These are phyloP conservation scores for Mesochorus sp. DNA, from an alignment of 2,888 invertebrate species.

Conservation along the genomic window DNA sequence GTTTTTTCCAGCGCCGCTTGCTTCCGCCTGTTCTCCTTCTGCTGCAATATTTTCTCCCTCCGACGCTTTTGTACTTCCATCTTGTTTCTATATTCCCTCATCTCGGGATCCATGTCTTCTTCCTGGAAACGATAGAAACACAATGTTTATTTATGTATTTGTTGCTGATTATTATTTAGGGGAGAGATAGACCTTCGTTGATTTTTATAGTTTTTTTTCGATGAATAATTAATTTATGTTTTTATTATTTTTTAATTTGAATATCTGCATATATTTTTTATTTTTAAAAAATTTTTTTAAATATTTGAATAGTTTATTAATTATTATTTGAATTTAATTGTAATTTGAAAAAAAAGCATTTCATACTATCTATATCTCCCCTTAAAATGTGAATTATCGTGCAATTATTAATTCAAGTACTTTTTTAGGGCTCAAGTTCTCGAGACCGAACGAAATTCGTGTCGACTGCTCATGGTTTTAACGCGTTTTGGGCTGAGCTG, in stretches of 20 bases:
- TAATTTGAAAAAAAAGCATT: too few species aligned
- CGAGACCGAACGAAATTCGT: slow-evolving; percentile 74
- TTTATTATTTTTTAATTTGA: too few species aligned
- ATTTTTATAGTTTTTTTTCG: too few species aligned
- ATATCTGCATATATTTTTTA: too few species aligned
- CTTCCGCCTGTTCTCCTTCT: slow-evolving; percentile 82
- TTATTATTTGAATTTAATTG: too few species aligned
- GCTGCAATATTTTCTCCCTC: slow-evolving; percentile 81
- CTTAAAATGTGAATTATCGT: neutral
- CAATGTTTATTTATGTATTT: neutral
- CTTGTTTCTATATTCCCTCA: slow-evolving; percentile 81
- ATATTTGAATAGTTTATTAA: too few species aligned
- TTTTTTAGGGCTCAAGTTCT: slow-evolving; percentile 66
- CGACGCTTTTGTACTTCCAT: slow-evolving; percentile 82
- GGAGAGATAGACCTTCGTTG: neutral
- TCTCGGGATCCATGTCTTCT: slow-evolving; percentile 80
- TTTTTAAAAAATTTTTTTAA: too few species aligned
- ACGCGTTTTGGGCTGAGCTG: slow-evolving; percentile 74
- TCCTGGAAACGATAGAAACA: slow-evolving; percentile 67
- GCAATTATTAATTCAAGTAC: slow-evolving; percentile 53
- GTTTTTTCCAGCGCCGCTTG: slow-evolving; percentile 80
- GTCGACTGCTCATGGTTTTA: slow-evolving; percentile 70
- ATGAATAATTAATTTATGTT: too few species aligned
- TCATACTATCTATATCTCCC: too few species aligned
- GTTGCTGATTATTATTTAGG: neutral